Conservation (phyloP, 1,140 invertebrate genomes). For the Cydia fagiglandana region DNA sequence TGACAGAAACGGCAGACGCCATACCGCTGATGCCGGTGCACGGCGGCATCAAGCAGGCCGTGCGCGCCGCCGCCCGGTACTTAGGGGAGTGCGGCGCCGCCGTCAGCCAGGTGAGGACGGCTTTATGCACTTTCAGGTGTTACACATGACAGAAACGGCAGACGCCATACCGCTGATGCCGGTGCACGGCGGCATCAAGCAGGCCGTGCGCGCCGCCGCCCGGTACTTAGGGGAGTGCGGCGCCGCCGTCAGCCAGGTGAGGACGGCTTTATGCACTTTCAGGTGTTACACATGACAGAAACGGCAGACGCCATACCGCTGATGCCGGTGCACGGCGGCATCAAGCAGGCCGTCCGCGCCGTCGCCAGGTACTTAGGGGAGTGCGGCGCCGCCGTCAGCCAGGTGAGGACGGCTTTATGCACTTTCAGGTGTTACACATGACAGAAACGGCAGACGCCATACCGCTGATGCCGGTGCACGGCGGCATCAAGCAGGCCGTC, state of each 20-base stretch:
- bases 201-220: constrained; percentile 72
- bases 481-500: constrained; percentile 76
- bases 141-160: too few relatives aligned
- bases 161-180: constrained; percentile 71
- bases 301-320: constrained; percentile 78
- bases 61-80: constrained; percentile 73
- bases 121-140: too few relatives aligned
- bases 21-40: constrained; percentile 74
- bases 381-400: constrained; percentile 51
- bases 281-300: too few relatives aligned
- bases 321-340: constrained; percentile 72
- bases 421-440: too few relatives aligned
- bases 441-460: constrained; percentile 79
- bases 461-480: constrained; percentile 72
- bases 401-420: constrained; percentile 48
- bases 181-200: constrained; percentile 77
- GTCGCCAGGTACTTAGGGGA: constrained; percentile 72
- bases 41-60: constrained; percentile 73
- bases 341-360: constrained; percentile 73
- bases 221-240: constrained; percentile 65
- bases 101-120: constrained; percentile 54
- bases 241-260: constrained; percentile 57
- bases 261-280: background rate
- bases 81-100: constrained; percentile 61
- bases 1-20: constrained; percentile 79